Evolutionary conservation across 2,113 vertebrate species (phyloP).

Genomic region (Pseudorectes ferrugineus): DNA sequence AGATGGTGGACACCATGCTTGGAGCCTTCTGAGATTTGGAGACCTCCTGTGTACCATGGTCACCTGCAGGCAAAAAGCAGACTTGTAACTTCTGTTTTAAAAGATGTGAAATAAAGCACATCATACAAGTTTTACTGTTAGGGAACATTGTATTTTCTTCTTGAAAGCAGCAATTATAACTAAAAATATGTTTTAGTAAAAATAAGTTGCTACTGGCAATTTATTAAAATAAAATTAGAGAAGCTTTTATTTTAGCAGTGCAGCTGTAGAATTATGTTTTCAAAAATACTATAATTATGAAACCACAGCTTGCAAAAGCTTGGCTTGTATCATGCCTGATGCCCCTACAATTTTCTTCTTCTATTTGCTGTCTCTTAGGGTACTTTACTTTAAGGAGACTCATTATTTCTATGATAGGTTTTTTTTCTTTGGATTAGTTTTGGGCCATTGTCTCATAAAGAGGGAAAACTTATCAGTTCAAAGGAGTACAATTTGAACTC

Average conservation of each 20-base stretch:
- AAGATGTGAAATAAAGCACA: neutral
- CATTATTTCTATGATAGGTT: neutral
- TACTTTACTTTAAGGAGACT: neutral
- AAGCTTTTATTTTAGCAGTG: neutral
- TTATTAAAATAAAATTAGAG: neutral
- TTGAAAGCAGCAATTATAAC: neutral
- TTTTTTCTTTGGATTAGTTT: neutral
- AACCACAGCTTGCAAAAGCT: neutral
- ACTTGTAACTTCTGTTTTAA: neutral
- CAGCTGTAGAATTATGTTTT: neutral
- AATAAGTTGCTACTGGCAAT: neutral
- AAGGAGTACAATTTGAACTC: neutral
- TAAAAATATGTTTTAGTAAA: neutral
- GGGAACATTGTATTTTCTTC: neutral
- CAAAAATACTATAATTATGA: neutral
- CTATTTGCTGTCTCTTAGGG: neutral
- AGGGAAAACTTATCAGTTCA: neutral
- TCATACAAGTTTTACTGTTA: neutral
- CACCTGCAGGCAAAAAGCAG: slow-evolving; percentile 40
- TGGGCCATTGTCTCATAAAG: neutral
- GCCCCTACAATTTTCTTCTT: neutral
- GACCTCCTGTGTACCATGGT: neutral
- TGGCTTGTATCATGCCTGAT: neutral
- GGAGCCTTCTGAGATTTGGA: slow-evolving; percentile 53
- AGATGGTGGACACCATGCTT: slow-evolving; percentile 71